Percentiles rank a stretch among this genome's conserved stretches.
Evolutionary conservation across 2,888 invertebrate genomes (phyloP).

Genomic region (Timandra comae): DNA sequence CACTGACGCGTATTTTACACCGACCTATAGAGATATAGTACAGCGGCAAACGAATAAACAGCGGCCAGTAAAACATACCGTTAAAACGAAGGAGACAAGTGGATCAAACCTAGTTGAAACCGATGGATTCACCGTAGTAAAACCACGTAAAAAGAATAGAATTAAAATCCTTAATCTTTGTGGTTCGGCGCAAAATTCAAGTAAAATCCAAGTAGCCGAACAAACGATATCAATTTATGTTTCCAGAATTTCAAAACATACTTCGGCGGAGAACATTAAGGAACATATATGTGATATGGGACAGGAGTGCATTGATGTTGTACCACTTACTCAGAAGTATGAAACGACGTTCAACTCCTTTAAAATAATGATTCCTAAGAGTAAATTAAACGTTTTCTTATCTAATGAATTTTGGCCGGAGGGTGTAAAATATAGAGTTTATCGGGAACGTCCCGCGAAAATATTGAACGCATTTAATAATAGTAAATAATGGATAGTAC

Average conservation of each 20-base stretch:
- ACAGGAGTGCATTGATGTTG: slow-evolving; percentile 6
- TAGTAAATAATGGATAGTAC: too few relatives aligned
- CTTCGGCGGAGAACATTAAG: slow-evolving; percentile 9
- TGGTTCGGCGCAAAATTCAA: too few relatives aligned
- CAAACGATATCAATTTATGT: slow-evolving; percentile 15
- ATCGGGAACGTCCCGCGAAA: background rate
- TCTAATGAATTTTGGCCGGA: slow-evolving; percentile 19
- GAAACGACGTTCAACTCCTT: slow-evolving; percentile 12
- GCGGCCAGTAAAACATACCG: too few relatives aligned
- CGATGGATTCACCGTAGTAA: too few relatives aligned
- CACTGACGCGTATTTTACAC: too few relatives aligned
- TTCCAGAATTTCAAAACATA: slow-evolving; percentile 15
- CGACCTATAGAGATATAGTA: too few relatives aligned
- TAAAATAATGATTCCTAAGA: slow-evolving; percentile 17
- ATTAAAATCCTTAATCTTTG: too few relatives aligned
- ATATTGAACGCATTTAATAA: too few relatives aligned
- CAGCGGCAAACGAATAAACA: too few relatives aligned
- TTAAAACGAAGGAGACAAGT: too few relatives aligned
- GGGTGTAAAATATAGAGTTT: slow-evolving; percentile 9
- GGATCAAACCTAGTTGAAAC: too few relatives aligned
- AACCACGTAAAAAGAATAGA: too few relatives aligned
- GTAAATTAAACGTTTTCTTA: slow-evolving; percentile 14
- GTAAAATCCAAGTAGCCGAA: slow-evolving; percentile 18
- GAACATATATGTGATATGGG: slow-evolving; percentile 13
- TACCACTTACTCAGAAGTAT: slow-evolving; percentile 14